Evolutionary conservation across 2,113 vertebrate species (phyloP), one percentile per base, ranked within the genome.

Genomic region (Cinclus mexicanus): DNA sequence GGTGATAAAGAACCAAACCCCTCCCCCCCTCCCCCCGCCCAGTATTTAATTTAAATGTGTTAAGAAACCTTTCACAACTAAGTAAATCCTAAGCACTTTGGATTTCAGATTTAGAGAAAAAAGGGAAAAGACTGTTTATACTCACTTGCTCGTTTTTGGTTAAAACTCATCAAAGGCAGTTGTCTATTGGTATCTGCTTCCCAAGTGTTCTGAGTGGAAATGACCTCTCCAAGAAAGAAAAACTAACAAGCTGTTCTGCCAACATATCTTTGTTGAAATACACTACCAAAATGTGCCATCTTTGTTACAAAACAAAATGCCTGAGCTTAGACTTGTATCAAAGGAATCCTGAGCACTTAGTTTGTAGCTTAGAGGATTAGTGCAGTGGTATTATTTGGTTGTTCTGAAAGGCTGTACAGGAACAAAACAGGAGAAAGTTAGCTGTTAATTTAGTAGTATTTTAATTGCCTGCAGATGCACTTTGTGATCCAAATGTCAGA

Each of bases 371-470:
- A 56, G 80, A 50, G 74, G 76, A 60, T 55, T 85, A 68, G 80
- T 80, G 87, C 67, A 77, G 39, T 26, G 25, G 41, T 89, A 91
- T 56, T 82, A 57, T 21, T 83, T 49, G 42, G 64, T 95, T 80
- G 57, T 89, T 89, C 90, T 84, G 79, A 78, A 91, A 60, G 83
- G 55, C 69, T 95, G 88, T 88, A 82, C 42, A 87, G 76, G 90
- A 95, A 75, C 68, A 94, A 94, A 95, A 86, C 72, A 79, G 59
- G 65, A 84, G 88, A 94, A 93, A 84, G 95, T 83, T 92, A 97
- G 76, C 85, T 91, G 91, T 96, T 97, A 93, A 97, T 93, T 93
- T 96, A 94, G 94, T 93, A 85, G 94, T 95, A 94, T 63, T 95
- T 89, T 91, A 94, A 97, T 94, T 91, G 85, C 63, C 94, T 94